Evolutionary conservation across 64 coral and sea anemone genomes (phyloP), one percentile per base, ranked within the genome.

Genomic region (Catalaphyllia jardinei): DNA sequence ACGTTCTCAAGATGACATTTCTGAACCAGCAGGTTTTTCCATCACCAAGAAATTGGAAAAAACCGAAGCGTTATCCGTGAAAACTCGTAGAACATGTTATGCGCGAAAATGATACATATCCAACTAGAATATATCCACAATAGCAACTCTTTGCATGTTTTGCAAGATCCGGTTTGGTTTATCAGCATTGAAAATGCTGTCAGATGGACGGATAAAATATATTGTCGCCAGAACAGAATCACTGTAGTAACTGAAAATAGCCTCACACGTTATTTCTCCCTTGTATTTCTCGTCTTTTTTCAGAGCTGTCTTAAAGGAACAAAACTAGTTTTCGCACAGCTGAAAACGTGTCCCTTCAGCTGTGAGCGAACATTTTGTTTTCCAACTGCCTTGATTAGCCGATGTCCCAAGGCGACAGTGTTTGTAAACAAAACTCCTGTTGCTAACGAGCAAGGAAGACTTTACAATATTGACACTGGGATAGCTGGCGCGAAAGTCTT

Each of bases 351-450:
- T 24, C 9, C 38, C 3, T 35, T 1, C 63, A 67, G 31, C 80
- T 84, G 80, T 84, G 29, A 2, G 15, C 15, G 4, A 15, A 63
- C 30, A 8, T 35, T 24, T 50, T 46, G 27, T 28, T 67, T 62
- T 24, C 62, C n/a, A n/a, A 33, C 55, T 83, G 31, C 10, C 57
- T 29, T 19, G 79, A 83, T 42, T 65, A 24, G 61, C 25, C 31
- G 35, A 42, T 51, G 31, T 22, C 61, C 28, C 5, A 19, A 60
- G 27, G 52, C 15, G 46, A 24, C 38, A 85, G 5, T 85, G 62
- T 85, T 85, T 85, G 81, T 52, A 85, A 85, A 85, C 81, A 85
- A 69, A 69, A 69, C 35, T 85, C 22, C 10, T 38, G 81, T 85
- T 85, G 81, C 81, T 85, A 85, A 71, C 63, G 81, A 33, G 64